Percentiles rank a stretch among this genome's conserved stretches.
These are phyloP conservation scores for Austrofundulus limnaeus DNA, from an alignment of 2,113 vertebrate species.

Conservation along the genomic window DNA sequence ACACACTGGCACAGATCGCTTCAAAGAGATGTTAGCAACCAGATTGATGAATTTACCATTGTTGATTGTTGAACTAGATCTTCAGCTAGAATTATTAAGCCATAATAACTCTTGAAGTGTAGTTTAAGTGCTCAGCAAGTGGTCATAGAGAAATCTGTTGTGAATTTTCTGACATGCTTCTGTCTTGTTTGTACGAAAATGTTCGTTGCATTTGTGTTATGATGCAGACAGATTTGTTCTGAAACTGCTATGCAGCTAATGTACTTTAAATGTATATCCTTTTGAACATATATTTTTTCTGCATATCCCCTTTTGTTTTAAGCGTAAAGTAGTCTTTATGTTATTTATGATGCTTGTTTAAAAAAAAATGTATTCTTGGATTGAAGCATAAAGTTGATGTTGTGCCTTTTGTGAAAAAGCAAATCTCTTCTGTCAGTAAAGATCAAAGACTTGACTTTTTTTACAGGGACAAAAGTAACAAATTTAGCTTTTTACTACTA, in stretches of 20 bases:
- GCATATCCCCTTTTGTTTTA: slow-evolving; percentile 54
- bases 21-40: slow-evolving; percentile 39
- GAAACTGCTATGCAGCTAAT: slow-evolving; percentile 85
- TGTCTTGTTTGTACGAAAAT: slow-evolving; percentile 65
- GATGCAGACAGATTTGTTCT: slow-evolving; percentile 76
- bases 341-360: slow-evolving; percentile 63
- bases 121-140: slow-evolving; percentile 43
- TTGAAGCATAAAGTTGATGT: slow-evolving; percentile 22
- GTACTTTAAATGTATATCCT: slow-evolving; percentile 74
- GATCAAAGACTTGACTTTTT: slow-evolving; percentile 8
- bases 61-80: slow-evolving; percentile 9
- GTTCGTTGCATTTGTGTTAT: slow-evolving; percentile 66
- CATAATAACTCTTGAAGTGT: slow-evolving; percentile 57
- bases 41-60: slow-evolving; percentile 29
- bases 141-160: slow-evolving; percentile 43
- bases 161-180: slow-evolving; percentile 56
- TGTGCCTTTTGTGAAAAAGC: slow-evolving; percentile 17
- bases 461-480: slow-evolving; percentile 12
- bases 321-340: slow-evolving; percentile 50
- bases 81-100: slow-evolving; percentile 53
- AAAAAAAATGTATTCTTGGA: slow-evolving; percentile 38
- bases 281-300: slow-evolving; percentile 73
- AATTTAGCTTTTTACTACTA: slow-evolving; percentile 51
- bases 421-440: slow-evolving; percentile 28
- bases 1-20: slow-evolving; percentile 34